phyloP scores from a whole-genome alignment of 2,113 vertebrate genomes.

The Regulus satrapa region DNA sequence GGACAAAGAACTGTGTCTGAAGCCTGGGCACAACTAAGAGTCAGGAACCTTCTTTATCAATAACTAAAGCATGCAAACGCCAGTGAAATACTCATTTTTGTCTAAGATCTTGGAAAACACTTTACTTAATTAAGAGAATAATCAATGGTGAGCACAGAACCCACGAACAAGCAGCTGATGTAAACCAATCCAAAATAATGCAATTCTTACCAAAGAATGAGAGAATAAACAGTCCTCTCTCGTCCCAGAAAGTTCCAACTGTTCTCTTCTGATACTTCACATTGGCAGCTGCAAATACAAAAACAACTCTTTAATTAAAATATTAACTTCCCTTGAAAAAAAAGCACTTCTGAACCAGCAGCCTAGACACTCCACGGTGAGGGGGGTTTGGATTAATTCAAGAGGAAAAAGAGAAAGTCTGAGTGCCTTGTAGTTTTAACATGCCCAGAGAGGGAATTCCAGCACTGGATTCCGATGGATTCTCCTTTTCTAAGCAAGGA shows the following conservation, averaged over 20 bases:
- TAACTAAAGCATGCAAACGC: not conserved
- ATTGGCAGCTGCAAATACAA: slow-evolving; percentile 65
- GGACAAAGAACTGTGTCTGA: not conserved
- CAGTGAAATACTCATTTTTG: not conserved
- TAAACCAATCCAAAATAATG: not conserved
- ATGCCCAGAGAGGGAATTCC: not conserved
- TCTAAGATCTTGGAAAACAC: not conserved
- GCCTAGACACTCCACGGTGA: not conserved
- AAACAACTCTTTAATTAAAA: slow-evolving; percentile 1
- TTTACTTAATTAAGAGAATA: not conserved
- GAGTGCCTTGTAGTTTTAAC: not conserved
- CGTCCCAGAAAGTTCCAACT: not conserved
- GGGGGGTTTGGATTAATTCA: not conserved
- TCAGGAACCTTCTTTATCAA: not conserved
- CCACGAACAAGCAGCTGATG: not conserved
- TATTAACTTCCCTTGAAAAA: not conserved
- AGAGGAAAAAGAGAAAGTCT: not conserved
- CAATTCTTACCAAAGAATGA: slow-evolving; percentile 59
- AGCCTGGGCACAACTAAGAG: not conserved
- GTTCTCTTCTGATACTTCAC: slow-evolving; percentile 24
- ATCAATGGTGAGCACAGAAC: not conserved
- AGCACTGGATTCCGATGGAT: accelerated
- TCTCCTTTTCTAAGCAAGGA: not conserved
- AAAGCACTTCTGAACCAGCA: not conserved
- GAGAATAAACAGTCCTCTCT: slow-evolving; percentile 18